Evolutionary conservation across 2,888 invertebrate genomes (phyloP).

Genomic region (Drosophila antonietae): DNA sequence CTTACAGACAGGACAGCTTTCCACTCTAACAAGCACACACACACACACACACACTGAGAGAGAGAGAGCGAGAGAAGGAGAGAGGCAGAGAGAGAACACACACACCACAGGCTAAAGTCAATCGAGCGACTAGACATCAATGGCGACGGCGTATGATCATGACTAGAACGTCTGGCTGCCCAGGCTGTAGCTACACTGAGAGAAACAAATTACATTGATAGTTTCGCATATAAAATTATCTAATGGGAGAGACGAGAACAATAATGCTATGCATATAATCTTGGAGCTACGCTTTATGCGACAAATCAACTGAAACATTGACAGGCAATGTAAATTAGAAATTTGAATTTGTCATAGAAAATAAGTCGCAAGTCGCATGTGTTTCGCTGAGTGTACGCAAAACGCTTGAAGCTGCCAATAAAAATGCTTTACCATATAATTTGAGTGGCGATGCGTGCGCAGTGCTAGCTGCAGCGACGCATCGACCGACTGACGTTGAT

Average conservation of each 20-base stretch:
- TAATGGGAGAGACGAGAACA: too few relatives aligned
- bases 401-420: constrained; percentile 79
- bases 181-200: constrained; percentile 3
- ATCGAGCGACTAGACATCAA: constrained; percentile 65
- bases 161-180: constrained; percentile 19
- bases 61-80: constrained; percentile 9
- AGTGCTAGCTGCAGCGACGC: constrained; percentile 57
- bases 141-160: constrained; percentile 53
- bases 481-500: constrained; percentile 67
- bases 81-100: not conserved
- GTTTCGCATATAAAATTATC: not conserved
- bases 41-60: constrained; percentile 43
- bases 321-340: not conserved
- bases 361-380: not conserved
- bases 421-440: constrained; percentile 81
- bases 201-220: not conserved
- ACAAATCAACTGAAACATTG: not conserved
- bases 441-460: constrained; percentile 79
- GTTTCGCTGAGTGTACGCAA: constrained; percentile 31
- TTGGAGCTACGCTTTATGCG: too few relatives aligned
- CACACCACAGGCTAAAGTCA: constrained; percentile 19
- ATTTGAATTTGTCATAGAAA: not conserved
- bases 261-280: too few relatives aligned
- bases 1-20: constrained; percentile 57
- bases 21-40: constrained; percentile 72